These are phyloP conservation scores for Lepidothrix coronata DNA, from an alignment of 2,113 vertebrate species.

Conservation along the genomic window DNA sequence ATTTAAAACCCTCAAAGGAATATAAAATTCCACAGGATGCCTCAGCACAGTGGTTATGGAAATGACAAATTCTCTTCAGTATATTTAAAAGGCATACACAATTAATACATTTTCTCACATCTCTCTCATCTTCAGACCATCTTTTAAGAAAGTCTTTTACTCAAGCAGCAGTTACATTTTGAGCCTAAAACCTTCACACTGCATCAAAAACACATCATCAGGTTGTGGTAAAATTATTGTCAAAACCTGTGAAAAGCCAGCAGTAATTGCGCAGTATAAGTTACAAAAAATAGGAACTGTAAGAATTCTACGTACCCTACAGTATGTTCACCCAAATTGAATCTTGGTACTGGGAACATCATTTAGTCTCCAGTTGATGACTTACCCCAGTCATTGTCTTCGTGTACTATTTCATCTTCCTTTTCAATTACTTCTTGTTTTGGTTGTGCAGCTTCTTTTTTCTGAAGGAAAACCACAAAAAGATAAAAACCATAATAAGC, in stretches of 20 bases:
- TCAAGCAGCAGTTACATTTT: background rate
- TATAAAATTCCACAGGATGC: background rate
- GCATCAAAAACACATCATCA: background rate
- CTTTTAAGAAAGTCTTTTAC: background rate
- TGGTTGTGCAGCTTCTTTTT: conserved; percentile 77
- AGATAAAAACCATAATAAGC: background rate
- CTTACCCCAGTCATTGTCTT: conserved; percentile 95
- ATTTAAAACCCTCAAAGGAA: background rate
- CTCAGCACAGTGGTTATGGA: background rate
- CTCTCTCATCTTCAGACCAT: background rate
- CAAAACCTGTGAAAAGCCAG: background rate
- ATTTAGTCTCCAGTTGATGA: background rate
- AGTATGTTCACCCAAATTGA: background rate
- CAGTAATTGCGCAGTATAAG: background rate
- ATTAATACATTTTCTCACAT: background rate
- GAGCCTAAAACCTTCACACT: background rate
- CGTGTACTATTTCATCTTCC: conserved; percentile 83
- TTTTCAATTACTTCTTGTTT: conserved; percentile 76
- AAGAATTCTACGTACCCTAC: background rate
- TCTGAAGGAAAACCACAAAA: conserved; percentile 69
- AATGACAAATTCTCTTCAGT: background rate
- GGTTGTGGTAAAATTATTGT: background rate
- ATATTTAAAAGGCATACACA: background rate
- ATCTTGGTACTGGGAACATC: background rate
- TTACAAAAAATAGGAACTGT: background rate